Evolutionary conservation across 2,113 vertebrate species (phyloP), one percentile per base, ranked within the genome.

Genomic region (Sciurus niger): DNA sequence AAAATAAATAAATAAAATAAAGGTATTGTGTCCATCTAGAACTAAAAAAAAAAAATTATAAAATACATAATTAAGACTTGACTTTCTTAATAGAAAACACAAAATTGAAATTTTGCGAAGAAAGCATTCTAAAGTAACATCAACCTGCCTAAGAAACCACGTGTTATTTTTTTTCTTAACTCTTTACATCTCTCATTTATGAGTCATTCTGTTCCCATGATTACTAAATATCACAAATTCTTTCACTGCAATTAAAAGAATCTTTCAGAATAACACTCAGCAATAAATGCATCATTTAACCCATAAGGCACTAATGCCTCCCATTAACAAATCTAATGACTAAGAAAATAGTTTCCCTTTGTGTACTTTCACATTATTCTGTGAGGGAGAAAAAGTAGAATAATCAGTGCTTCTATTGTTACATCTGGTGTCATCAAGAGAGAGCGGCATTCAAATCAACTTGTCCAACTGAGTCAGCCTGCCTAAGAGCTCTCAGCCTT

Each of bases 261-360:
- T 4, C 34, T 95, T 87, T 58, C 40, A 96, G 72, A 94, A 86
- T 53, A 67, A 55, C 86, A 79, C 68, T 95, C 51, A 94, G 60
- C 74, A 91, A 89, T 76, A 88, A 95, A 91, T 53, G 40, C 86
- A 58, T 90, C 60, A 88, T 97, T 96, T 93, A 93, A 95, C 78
- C 53, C 32, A 18, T 46, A 67, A 90, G 25, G 55, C 70, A 55
- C 55, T 72, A 95, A 94, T 58, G 40, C 55, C 51, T 94, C 63
- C 55, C 77, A 78, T 95, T 68, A 94, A 83, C 48, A 91, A 94
- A 83, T 46, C 17, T 58, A 86, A 58, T 96, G 85, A 96, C 82
- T 85, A 93, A 96, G 87, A 51, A 85, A 92, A 93, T 65, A 85
- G 83, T 93, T 93, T 82, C 22, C n/a, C 48, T 32, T 58, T 67